phyloP scores from a whole-genome alignment of 2,797 vertebrate genomes.

The Coregonus ussuriensis region DNA sequence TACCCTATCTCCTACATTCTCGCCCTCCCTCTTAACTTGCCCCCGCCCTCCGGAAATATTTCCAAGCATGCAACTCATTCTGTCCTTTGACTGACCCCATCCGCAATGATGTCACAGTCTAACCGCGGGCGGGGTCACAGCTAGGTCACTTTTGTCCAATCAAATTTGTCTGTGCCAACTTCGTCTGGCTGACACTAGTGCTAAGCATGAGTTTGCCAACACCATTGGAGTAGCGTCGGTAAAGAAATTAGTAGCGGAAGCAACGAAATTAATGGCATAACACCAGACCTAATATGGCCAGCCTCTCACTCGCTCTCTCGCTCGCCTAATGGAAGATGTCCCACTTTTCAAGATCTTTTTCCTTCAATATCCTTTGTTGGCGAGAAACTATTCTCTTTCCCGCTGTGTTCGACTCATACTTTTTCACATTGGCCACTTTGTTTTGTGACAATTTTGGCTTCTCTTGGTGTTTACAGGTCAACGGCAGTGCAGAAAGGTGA shows the following conservation, averaged over 20 bases:
- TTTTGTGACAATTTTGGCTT: conserved; percentile 49
- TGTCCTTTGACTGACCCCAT: conserved; percentile 72
- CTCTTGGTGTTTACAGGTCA: conserved; percentile 70
- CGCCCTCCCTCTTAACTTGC: not conserved
- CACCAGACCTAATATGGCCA: not conserved
- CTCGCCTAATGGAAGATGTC: conserved; percentile 30
- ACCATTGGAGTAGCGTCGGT: conserved; percentile 11
- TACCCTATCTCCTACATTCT: conserved; percentile 2
- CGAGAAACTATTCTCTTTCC: conserved; percentile 22
- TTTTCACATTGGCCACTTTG: conserved; percentile 46
- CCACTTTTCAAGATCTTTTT: conserved; percentile 41
- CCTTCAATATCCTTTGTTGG: conserved; percentile 14
- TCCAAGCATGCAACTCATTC: conserved; percentile 65
- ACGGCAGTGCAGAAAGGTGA: conserved; percentile 52
- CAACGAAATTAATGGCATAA: conserved; percentile 13
- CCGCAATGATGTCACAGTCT: conserved; percentile 51
- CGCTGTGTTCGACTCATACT: conserved; percentile 40
- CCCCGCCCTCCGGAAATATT: conserved; percentile 26
- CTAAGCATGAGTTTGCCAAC: not conserved
- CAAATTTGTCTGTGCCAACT: conserved; percentile 19
- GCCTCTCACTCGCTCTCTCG: conserved; percentile 30
- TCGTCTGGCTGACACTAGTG: conserved; percentile 15
- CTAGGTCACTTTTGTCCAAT: conserved; percentile 62
- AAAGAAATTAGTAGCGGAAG: not conserved
- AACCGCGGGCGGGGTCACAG: conserved; percentile 49